These are phyloP conservation scores for Hypanus sabinus DNA, from an alignment of 2,113 vertebrate genomes.

Conservation along the genomic window DNA sequence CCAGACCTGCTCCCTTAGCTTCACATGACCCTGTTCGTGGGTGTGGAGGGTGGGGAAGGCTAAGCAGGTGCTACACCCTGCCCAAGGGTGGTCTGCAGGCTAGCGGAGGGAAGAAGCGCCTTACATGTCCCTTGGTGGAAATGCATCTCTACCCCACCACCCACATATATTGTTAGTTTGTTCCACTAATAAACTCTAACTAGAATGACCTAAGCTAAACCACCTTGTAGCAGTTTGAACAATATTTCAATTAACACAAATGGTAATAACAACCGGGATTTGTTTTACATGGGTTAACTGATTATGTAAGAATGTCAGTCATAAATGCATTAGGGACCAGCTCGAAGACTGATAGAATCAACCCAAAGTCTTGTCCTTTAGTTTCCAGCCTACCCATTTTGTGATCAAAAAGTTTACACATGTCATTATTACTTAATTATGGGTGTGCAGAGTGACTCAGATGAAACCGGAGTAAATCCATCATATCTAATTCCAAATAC, in stretches of 20 bases:
- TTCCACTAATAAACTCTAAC: not conserved
- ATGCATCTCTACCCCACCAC: no score
- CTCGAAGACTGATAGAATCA: conserved; percentile 4
- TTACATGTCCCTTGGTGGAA: no score
- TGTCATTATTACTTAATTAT: conserved; percentile 23
- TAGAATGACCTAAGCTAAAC: not conserved
- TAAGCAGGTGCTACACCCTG: no score
- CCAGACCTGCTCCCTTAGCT: no score
- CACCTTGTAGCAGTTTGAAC: not conserved
- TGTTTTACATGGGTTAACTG: not conserved
- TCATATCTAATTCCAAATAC: not conserved
- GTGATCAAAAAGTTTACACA: not conserved
- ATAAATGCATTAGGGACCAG: not conserved
- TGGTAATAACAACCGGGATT: not conserved
- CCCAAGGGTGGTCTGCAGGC: no score
- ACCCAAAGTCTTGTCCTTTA: not conserved
- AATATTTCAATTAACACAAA: not conserved
- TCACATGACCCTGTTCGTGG: no score
- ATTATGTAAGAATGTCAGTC: not conserved
- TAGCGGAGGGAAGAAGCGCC: no score
- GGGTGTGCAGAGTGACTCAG: not conserved
- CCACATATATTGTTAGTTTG: not conserved
- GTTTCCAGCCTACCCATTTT: not conserved
- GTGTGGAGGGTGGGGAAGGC: no score
- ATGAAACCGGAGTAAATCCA: not conserved